These are phyloP conservation scores for Maconellicoccus hirsutus DNA, from an alignment of 1,140 invertebrate genomes.

Conservation along the genomic window DNA sequence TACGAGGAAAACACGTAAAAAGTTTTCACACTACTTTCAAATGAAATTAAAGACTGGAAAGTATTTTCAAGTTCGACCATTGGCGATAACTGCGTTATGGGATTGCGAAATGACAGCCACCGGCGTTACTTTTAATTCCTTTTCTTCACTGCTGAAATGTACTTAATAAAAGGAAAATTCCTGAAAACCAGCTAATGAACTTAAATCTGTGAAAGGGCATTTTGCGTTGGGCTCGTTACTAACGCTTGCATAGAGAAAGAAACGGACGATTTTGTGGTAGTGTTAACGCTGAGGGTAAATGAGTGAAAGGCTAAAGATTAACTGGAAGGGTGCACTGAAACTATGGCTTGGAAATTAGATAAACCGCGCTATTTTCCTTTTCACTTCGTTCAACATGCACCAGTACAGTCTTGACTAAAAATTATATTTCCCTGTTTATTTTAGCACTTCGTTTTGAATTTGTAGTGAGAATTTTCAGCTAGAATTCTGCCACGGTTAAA, in stretches of 20 bases:
- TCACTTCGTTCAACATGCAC: constrained; percentile 7
- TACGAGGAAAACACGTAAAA: neutral
- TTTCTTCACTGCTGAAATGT: neutral
- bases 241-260: constrained; percentile 7
- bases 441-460: constrained; percentile 1
- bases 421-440: neutral
- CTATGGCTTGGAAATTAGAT: constrained; percentile 8
- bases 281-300: constrained; percentile 1
- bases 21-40: neutral
- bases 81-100: neutral
- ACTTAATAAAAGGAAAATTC: constrained; percentile 9
- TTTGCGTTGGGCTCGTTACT: neutral
- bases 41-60: neutral
- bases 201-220: constrained; percentile 8
- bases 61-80: neutral
- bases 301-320: constrained; percentile 8
- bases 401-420: neutral
- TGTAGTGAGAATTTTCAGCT: neutral
- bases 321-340: constrained; percentile 7
- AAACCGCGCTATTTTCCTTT: constrained; percentile 7
- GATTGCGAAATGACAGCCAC: constrained; percentile 7
- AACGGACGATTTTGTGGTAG: constrained; percentile 2
- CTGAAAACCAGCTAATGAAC: constrained; percentile 3
- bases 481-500: neutral
- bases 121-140: constrained; percentile 3